These are phyloP conservation scores for Plutomurus gul DNA, from an alignment of 1,140 invertebrate species.

Conservation along the genomic window DNA sequence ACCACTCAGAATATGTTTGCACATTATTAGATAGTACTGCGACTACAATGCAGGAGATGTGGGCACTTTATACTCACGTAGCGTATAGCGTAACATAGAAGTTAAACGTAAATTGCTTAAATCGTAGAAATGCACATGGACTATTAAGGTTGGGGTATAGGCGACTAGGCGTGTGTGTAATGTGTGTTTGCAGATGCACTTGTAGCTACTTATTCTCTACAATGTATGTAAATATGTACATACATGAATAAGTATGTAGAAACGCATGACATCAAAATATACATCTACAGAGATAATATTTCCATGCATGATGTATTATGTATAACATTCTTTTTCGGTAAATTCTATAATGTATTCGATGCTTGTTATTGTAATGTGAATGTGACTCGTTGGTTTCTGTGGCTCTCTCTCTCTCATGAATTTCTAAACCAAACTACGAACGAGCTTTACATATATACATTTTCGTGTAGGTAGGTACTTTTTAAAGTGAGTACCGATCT, in stretches of 20 bases:
- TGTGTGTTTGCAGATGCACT: background rate
- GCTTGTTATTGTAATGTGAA: slow-evolving; percentile 3
- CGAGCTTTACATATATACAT: background rate
- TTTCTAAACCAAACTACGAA: background rate
- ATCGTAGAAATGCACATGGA: too few relatives aligned
- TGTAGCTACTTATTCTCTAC: background rate
- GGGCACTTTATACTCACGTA: background rate
- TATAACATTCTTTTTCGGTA: background rate
- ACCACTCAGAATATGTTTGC: too few relatives aligned
- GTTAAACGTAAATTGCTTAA: background rate
- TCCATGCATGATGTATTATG: background rate
- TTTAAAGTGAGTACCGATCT: slow-evolving; percentile 20
- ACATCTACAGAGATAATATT: background rate
- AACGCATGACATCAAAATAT: background rate
- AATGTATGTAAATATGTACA: background rate
- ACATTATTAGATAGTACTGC: too few relatives aligned
- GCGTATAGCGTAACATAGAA: background rate
- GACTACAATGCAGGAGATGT: background rate
- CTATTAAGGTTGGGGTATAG: too few relatives aligned
- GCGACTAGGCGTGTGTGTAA: background rate
- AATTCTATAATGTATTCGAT: background rate
- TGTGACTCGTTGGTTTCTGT: background rate
- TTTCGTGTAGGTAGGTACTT: background rate
- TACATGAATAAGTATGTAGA: background rate
- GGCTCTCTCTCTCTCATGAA: background rate